These are phyloP conservation scores for Sebastes matsubarae DNA, from an alignment of 2,797 vertebrate genomes.

Conservation along the genomic window DNA sequence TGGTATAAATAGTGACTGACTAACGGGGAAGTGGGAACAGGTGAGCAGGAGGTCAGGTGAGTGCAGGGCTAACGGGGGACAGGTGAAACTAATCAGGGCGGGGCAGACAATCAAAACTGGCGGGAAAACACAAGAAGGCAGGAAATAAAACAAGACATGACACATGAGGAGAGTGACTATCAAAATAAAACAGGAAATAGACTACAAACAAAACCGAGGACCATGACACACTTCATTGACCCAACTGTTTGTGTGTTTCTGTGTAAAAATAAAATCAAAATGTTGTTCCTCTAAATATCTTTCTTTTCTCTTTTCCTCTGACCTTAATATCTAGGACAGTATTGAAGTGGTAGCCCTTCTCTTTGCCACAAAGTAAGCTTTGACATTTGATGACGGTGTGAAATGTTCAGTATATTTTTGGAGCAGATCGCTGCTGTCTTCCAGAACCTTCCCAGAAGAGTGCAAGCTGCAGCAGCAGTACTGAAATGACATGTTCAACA, in stretches of 20 bases:
- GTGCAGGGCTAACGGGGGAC: neutral
- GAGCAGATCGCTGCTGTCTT: neutral
- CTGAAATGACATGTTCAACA: too few relatives aligned
- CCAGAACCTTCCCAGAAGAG: neutral
- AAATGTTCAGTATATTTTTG: neutral
- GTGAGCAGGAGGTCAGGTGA: neutral
- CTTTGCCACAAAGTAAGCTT: neutral
- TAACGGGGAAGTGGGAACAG: neutral
- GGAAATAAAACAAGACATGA: neutral
- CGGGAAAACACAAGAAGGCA: neutral
- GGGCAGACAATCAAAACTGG: neutral
- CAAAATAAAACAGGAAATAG: neutral
- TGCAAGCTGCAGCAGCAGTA: neutral
- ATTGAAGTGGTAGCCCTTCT: neutral
- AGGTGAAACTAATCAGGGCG: neutral
- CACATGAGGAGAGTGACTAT: neutral
- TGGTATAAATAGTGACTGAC: neutral
- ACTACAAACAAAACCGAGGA: neutral
- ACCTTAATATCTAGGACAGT: neutral
- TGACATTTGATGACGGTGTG: neutral
- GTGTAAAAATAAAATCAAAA: neutral
- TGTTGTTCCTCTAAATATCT: neutral
- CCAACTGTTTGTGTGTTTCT: rapidly evolving
- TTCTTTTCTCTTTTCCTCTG: neutral
- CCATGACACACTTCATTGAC: neutral